These are phyloP conservation scores for Clarias macrocephalus DNA, from an alignment of 2,113 vertebrate genomes.

Conservation along the genomic window DNA sequence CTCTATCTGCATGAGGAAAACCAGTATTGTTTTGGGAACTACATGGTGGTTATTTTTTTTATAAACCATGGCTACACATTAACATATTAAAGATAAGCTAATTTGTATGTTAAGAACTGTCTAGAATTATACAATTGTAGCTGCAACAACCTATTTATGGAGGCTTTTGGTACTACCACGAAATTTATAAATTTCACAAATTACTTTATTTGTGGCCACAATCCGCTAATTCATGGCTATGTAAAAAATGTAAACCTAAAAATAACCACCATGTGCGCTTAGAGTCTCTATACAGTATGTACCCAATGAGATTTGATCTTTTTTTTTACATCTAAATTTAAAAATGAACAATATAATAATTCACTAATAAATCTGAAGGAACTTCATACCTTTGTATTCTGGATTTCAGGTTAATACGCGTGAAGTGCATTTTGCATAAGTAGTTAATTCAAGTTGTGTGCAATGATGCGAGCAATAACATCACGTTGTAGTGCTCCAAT, in stretches of 20 bases:
- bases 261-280: neutral
- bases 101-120: neutral
- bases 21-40: neutral
- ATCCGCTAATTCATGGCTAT: neutral
- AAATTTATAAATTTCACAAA: neutral
- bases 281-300: neutral
- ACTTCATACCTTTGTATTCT: neutral
- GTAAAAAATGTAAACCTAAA: neutral
- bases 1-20: neutral
- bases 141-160: neutral
- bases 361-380: neutral
- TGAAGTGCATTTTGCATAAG: constrained; percentile 70
- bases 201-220: neutral
- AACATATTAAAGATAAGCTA: neutral
- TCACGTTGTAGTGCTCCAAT: neutral
- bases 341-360: neutral
- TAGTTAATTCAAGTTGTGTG: constrained; percentile 62
- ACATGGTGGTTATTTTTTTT: neutral
- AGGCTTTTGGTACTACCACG: neutral
- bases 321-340: neutral
- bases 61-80: neutral
- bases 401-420: constrained; percentile 23
- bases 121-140: neutral
- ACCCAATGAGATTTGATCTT: neutral
- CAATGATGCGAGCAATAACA: constrained; percentile 61